Evolutionary conservation across 2,113 vertebrate genomes (phyloP).

Genomic region (Calidris pygmaea): DNA sequence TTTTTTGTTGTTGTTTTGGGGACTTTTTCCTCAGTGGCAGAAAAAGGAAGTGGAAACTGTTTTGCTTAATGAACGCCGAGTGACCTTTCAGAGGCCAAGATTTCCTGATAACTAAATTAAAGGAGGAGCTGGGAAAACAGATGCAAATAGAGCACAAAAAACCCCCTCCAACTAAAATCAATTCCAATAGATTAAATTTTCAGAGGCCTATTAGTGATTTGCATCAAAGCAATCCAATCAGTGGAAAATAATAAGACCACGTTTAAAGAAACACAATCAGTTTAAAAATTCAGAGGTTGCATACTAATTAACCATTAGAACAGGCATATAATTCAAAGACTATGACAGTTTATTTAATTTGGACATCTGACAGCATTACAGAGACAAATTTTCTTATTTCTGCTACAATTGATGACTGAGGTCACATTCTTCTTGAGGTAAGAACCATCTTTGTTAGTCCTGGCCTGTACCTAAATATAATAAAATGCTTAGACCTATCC

Average conservation of each 20-base stretch:
- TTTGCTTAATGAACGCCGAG: neutral
- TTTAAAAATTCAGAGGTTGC: neutral
- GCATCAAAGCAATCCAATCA: neutral
- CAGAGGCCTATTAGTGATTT: neutral
- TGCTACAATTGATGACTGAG: neutral
- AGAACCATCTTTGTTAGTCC: neutral
- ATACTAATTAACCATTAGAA: neutral
- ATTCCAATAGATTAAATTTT: constrained; percentile 22
- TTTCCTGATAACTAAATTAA: neutral
- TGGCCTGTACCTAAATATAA: neutral
- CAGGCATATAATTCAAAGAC: neutral
- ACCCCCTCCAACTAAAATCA: neutral
- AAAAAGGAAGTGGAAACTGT: neutral
- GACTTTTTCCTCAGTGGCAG: neutral
- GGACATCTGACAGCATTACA: neutral
- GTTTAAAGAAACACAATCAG: neutral
- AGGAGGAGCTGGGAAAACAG: neutral
- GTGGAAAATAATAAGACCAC: neutral
- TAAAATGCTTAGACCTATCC: neutral
- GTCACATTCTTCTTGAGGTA: neutral
- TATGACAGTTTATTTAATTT: neutral
- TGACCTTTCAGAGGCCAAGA: neutral
- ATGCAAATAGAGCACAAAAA: neutral
- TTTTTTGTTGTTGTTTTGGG: neutral
- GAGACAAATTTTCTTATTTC: neutral